These are phyloP conservation scores for Megastigmus dorsalis DNA, from an alignment of 2,888 invertebrate genomes.

Conservation along the genomic window DNA sequence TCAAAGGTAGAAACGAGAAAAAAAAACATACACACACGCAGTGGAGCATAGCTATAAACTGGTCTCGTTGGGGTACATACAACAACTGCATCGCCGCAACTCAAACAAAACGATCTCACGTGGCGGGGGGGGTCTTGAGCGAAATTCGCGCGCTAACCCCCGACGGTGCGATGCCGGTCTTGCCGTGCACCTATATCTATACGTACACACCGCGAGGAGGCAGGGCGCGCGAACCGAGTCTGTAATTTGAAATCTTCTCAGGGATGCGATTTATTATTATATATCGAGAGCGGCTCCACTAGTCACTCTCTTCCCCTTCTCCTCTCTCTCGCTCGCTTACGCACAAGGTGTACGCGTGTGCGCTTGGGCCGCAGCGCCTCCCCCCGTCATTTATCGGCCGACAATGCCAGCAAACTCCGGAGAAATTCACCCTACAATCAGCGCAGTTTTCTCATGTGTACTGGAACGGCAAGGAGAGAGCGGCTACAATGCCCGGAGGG, in stretches of 20 bases:
- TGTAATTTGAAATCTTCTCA: constrained; percentile 72
- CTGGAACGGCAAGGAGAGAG: constrained; percentile 50
- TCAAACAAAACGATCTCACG: constrained; percentile 15
- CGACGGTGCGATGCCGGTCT: constrained; percentile 6
- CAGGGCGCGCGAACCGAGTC: constrained; percentile 43
- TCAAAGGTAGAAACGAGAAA: constrained; percentile 29
- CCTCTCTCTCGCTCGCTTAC: not conserved
- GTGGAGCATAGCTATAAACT: not conserved
- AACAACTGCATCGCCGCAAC: too few species aligned
- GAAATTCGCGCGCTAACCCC: constrained; percentile 29
- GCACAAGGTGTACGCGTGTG: constrained; percentile 42
- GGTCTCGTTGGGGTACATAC: too few species aligned
- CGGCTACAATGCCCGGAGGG: constrained; percentile 62
- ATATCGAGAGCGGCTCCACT: constrained; percentile 35
- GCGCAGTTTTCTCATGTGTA: constrained; percentile 13
- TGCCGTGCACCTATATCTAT: too few species aligned
- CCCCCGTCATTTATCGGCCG: constrained; percentile 67
- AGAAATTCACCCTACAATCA: constrained; percentile 75
- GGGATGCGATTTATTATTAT: constrained; percentile 56
- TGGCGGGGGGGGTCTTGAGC: constrained; percentile 30
- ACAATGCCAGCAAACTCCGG: constrained; percentile 72
- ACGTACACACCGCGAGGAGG: too few species aligned
- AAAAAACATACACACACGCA: too few species aligned
- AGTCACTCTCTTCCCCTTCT: constrained; percentile 24
- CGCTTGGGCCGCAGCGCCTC: constrained; percentile 71